Base-by-base conservation (phyloP, 1,140 invertebrate species). In the Geopemphigus sp. region DNA sequence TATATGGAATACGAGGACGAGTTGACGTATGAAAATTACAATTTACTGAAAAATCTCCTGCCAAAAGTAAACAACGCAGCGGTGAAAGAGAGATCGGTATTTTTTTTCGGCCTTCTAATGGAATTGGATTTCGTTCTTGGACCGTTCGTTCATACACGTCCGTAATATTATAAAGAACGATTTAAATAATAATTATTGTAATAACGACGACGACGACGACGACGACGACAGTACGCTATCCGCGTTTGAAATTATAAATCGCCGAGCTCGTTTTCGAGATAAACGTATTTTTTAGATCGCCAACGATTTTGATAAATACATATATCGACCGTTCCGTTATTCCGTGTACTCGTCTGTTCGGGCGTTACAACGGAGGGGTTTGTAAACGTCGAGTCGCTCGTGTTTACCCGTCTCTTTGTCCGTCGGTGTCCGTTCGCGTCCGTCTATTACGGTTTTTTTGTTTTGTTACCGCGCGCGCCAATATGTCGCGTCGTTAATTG, bases 11-110 rank as follows among this genome's bases (percentile, higher is more conserved):
- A 29, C 19, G 12, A 15, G n/a, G 32, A 50, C 19, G 6, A 45
- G 64, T 66, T 66, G 39, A 66, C 66, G 45, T 26, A n/a, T 19
- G 66, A 53, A 70, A 70, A 70, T 50, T 53, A 70, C 66, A 50
- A 45, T 53, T 53, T 10, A 12, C 10, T 17, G 66, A 70, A 70
- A 70, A 70, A 70, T 70, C 66, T 53, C 66, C 19, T 15, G 47
- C n/a, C n/a, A n/a, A 50, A 53, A 53, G 45, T 19, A 70, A 70
- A 70, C 45, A 70, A n/a, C n/a, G n/a, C n/a, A n/a, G n/a, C n/a
- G n/a, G 45, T 53, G 3, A 45, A 45, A 39, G 32, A 39, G 8
- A 39, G 3, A 8, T 39, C 8, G 3, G 3, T 39, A 39, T 39
- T 39, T 39, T 8, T 4, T 39, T 39, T 39, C 8, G 3, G 3